Conservation (phyloP, 1,140 invertebrate genomes). For the Colletes latitarsis region DNA sequence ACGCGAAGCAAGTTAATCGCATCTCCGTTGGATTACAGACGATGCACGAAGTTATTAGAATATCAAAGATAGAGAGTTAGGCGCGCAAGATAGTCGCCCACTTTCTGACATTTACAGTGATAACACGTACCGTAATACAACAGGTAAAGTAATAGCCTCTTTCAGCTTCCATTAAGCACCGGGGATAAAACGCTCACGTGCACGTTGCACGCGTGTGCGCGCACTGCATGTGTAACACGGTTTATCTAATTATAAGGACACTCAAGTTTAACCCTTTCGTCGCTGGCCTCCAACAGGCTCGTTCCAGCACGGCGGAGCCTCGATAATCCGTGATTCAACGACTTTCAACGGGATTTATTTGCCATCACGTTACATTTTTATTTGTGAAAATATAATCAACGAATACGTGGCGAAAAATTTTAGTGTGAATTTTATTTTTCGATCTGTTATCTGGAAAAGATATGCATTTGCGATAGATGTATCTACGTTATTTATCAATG, state of each 20-base stretch:
- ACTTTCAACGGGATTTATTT: no score
- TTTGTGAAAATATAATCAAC: no score
- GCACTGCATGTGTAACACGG: neutral
- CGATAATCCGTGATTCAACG: neutral
- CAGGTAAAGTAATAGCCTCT: constrained; percentile 30
- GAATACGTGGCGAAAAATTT: no score
- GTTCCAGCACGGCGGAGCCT: neutral
- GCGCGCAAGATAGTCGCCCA: constrained; percentile 8
- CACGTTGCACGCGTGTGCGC: neutral
- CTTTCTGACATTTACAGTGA: constrained; percentile 39
- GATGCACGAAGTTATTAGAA: neutral
- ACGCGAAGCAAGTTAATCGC: neutral
- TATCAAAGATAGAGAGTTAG: constrained; percentile 1
- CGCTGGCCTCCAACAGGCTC: neutral
- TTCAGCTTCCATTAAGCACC: constrained; percentile 34
- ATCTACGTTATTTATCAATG: no score
- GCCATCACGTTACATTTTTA: no score
- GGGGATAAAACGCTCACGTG: constrained; percentile 13
- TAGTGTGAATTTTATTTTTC: no score
- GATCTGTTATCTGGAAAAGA: no score
- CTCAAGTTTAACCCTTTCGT: constrained; percentile 20
- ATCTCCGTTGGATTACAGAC: neutral
- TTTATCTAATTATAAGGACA: constrained; percentile 43
- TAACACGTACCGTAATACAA: constrained; percentile 24
- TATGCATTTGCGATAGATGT: no score